Percentiles rank a stretch among this genome's conserved stretches.
phyloP scores from a whole-genome alignment of 2,888 invertebrate genomes.

The Agriopis aurantiaria region DNA sequence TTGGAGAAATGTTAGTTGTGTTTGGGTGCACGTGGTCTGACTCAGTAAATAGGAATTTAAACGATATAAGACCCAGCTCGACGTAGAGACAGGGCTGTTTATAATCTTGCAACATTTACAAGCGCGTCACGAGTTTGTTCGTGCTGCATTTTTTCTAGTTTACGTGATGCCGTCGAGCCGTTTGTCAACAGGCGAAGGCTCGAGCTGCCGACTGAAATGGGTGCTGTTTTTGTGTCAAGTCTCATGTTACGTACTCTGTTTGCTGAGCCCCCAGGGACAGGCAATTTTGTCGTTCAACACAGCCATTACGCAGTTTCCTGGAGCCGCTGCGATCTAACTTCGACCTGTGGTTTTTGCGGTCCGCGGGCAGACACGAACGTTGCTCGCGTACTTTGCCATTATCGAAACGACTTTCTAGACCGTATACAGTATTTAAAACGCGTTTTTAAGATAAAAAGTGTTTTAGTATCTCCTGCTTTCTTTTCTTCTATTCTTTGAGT shows the following conservation, averaged over 20 bases:
- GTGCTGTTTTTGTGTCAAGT: slow-evolving; percentile 66
- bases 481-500: too few species aligned
- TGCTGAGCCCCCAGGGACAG: slow-evolving; percentile 49
- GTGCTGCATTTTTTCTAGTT: slow-evolving; percentile 63
- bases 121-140: slow-evolving; percentile 71
- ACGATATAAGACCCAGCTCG: slow-evolving; percentile 56
- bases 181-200: slow-evolving; percentile 59
- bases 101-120: slow-evolving; percentile 74
- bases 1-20: slow-evolving; percentile 62
- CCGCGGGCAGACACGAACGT: slow-evolving; percentile 63
- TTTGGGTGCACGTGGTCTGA: slow-evolving; percentile 66
- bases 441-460: too few species aligned
- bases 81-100: slow-evolving; percentile 64
- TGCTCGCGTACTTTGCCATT: slow-evolving; percentile 1
- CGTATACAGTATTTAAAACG: not conserved
- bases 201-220: slow-evolving; percentile 72
- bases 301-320: slow-evolving; percentile 55
- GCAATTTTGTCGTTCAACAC: slow-evolving; percentile 59
- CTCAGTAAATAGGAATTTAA: slow-evolving; percentile 71
- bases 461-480: too few species aligned
- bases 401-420: slow-evolving; percentile 22
- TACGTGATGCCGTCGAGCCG: slow-evolving; percentile 57
- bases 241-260: slow-evolving; percentile 59
- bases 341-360: slow-evolving; percentile 58
- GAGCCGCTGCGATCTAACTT: slow-evolving; percentile 52